A percentile compares a stretch with the other conserved stretches of the same genome.
phyloP scores from a whole-genome alignment of 1,140 invertebrate genomes.

The Zelostemma sp. region DNA sequence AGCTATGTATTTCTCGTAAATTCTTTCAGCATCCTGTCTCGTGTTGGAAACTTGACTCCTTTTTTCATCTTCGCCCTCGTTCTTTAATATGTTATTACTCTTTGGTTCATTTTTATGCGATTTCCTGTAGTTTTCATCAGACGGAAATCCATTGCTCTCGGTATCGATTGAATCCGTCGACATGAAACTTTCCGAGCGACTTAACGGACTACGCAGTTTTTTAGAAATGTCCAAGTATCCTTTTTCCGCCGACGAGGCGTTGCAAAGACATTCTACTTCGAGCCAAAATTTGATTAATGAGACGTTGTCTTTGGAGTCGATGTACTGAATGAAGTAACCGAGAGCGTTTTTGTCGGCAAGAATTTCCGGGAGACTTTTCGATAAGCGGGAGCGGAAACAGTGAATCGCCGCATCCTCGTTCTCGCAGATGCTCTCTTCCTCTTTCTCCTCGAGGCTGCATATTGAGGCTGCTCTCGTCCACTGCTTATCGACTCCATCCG shows the following conservation, averaged over 20 bases:
- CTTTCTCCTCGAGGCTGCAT: conserved; percentile 60
- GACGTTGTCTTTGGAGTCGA: conserved; percentile 74
- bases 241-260: conserved; percentile 32
- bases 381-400: conserved; percentile 70
- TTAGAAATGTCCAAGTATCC: conserved; percentile 10
- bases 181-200: conserved; percentile 7
- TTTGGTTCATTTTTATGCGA: conserved; percentile 56
- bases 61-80: conserved; percentile 25
- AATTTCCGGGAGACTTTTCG: conserved; percentile 76
- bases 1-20: conserved; percentile 71
- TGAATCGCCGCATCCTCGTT: conserved; percentile 44
- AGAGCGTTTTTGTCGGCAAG: conserved; percentile 79
- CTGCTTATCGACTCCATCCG: conserved; percentile 28
- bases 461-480: conserved; percentile 38
- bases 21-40: conserved; percentile 68
- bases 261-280: conserved; percentile 78
- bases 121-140: background rate
- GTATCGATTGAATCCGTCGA: conserved; percentile 8
- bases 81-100: conserved; percentile 53
- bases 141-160: background rate
- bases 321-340: conserved; percentile 80
- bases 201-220: background rate
- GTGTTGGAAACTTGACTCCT: conserved; percentile 40
- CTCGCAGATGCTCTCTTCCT: conserved; percentile 53
- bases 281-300: conserved; percentile 79